Evolutionary conservation across 2,113 vertebrate species (phyloP).

Genomic region (Platichthys flesus): DNA sequence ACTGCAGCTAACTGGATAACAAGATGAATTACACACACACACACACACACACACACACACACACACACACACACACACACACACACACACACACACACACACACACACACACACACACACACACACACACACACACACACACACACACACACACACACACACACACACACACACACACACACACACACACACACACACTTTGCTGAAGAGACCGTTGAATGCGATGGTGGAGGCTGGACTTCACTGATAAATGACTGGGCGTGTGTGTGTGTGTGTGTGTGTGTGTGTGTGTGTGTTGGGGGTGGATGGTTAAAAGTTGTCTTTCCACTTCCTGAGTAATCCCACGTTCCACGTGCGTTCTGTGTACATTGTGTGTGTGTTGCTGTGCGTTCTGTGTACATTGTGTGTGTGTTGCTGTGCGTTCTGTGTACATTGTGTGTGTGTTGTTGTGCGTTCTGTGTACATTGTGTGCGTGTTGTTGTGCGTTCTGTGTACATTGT

Average conservation of each 20-base stretch:
- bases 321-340: conserved; percentile 48
- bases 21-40: background rate
- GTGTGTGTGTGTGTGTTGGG: background rate
- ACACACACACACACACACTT: too few relatives aligned
- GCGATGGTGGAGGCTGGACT: conserved; percentile 40
- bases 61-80: background rate
- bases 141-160: background rate
- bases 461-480: background rate
- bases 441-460: background rate
- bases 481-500: background rate
- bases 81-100: too few relatives aligned
- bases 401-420: conserved; percentile 4
- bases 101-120: background rate
- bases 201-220: conserved; percentile 15
- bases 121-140: conserved; percentile 11
- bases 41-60: background rate
- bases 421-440: background rate
- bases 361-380: background rate
- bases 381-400: background rate
- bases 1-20: too few relatives aligned
- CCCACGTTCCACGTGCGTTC: too few relatives aligned
- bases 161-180: background rate
- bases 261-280: conserved; percentile 11
- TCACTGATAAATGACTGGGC: conserved; percentile 58
- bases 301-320: conserved; percentile 29